Evolutionary conservation across 2,797 vertebrate genomes (phyloP).

Genomic region (Cetoscarus ocellatus): DNA sequence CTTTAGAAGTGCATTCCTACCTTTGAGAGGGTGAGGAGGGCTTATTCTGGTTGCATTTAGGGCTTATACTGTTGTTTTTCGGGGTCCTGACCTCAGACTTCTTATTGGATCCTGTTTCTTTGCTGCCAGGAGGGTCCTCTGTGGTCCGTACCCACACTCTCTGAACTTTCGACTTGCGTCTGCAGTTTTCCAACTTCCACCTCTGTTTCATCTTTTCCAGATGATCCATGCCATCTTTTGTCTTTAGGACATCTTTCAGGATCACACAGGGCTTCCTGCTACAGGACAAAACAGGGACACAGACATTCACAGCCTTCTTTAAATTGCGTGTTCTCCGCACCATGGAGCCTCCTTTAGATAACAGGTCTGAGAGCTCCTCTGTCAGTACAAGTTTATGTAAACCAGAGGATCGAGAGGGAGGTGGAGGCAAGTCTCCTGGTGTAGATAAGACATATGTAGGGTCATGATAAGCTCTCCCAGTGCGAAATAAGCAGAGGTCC

Average conservation of each 20-base stretch:
- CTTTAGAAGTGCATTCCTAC: slow-evolving; percentile 34
- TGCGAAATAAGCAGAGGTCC: slow-evolving; percentile 7
- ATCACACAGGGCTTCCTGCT: slow-evolving; percentile 74
- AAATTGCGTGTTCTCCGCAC: background rate
- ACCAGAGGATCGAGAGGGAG: slow-evolving; percentile 43
- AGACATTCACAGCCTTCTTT: slow-evolving; percentile 23
- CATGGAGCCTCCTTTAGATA: background rate
- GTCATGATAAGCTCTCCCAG: slow-evolving; percentile 59
- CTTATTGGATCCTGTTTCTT: slow-evolving; percentile 8
- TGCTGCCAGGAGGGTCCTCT: slow-evolving; percentile 28
- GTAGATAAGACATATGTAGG: slow-evolving; percentile 66
- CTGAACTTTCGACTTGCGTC: background rate
- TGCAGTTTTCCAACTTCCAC: background rate
- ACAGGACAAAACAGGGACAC: slow-evolving; percentile 25
- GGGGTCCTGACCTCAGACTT: slow-evolving; percentile 24
- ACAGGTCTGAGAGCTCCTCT: slow-evolving; percentile 5
- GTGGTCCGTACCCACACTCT: slow-evolving; percentile 4
- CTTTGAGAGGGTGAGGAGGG: slow-evolving; percentile 13
- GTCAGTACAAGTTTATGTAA: slow-evolving; percentile 2
- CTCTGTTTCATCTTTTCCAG: slow-evolving; percentile 52
- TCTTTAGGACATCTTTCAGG: slow-evolving; percentile 79
- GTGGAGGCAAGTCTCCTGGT: slow-evolving; percentile 16
- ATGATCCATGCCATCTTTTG: slow-evolving; percentile 68
- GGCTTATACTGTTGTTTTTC: slow-evolving; percentile 7
- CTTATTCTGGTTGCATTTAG: slow-evolving; percentile 28